These are phyloP conservation scores for Reinhardtius hippoglossoides DNA, from an alignment of 2,113 vertebrate genomes.

Conservation along the genomic window DNA sequence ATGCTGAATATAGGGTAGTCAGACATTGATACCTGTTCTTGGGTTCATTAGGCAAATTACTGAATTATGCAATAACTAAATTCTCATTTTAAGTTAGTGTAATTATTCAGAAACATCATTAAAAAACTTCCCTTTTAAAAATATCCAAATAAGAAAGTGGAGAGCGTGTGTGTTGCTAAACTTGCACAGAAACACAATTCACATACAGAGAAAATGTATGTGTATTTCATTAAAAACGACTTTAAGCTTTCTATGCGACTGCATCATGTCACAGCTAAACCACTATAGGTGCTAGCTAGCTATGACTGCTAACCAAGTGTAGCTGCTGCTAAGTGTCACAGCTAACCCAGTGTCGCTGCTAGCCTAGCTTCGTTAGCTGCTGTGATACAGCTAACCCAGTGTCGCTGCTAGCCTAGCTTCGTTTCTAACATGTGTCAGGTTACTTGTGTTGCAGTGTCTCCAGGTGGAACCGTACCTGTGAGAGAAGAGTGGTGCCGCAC, in stretches of 20 bases:
- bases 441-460: background rate
- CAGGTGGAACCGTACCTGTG: conserved; percentile 47
- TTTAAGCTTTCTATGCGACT: background rate
- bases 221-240: background rate
- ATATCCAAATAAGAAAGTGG: background rate
- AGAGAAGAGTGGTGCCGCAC: conserved; percentile 57
- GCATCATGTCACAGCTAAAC: background rate
- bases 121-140: too few relatives aligned
- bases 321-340: too few relatives aligned
- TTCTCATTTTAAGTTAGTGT: background rate
- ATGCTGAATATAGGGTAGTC: too few relatives aligned
- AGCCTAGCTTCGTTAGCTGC: too few relatives aligned
- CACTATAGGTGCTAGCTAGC: background rate
- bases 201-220: background rate
- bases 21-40: too few relatives aligned
- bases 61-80: too few relatives aligned
- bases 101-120: too few relatives aligned
- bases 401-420: background rate
- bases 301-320: too few relatives aligned
- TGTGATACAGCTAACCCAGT: too few relatives aligned
- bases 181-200: background rate
- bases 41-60: too few relatives aligned
- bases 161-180: background rate
- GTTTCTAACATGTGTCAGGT: background rate
- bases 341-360: too few relatives aligned